These are phyloP conservation scores for Lysandra bellargus DNA, from an alignment of 2,888 invertebrate species.

Conservation along the genomic window DNA sequence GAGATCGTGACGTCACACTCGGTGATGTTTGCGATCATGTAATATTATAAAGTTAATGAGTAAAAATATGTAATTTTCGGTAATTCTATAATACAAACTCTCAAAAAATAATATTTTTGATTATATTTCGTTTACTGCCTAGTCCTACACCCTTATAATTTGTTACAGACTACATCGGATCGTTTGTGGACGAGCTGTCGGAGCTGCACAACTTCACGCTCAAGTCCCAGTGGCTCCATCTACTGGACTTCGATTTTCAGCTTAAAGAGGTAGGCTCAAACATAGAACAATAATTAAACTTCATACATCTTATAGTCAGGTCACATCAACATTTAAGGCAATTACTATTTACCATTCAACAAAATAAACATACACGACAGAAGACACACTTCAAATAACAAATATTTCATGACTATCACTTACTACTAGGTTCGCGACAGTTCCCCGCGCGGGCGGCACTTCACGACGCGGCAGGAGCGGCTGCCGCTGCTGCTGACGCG, in stretches of 20 bases:
- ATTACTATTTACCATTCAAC: neutral
- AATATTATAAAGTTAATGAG: no score
- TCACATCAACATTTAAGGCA: neutral
- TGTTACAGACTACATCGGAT: constrained; percentile 85
- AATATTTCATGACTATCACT: neutral
- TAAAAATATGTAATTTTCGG: no score
- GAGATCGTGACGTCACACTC: no score
- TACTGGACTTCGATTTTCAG: constrained; percentile 87
- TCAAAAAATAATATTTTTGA: no score
- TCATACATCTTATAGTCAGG: neutral
- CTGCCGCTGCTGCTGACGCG: constrained; percentile 92
- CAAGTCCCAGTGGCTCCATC: constrained; percentile 94
- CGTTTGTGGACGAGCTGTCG: constrained; percentile 86
- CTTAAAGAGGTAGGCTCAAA: constrained; percentile 79
- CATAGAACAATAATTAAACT: neutral
- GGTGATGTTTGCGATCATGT: no score
- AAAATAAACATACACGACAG: no score
- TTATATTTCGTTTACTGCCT: no score
- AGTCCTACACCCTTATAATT: no score
- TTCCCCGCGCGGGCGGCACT: constrained; percentile 74
- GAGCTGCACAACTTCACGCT: constrained; percentile 88
- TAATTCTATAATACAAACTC: no score
- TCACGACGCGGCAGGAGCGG: constrained; percentile 83
- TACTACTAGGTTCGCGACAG: constrained; percentile 43
- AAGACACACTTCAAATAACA: no score